These are phyloP conservation scores for Athalia rosae DNA, from an alignment of 2,888 invertebrate genomes.

Conservation along the genomic window DNA sequence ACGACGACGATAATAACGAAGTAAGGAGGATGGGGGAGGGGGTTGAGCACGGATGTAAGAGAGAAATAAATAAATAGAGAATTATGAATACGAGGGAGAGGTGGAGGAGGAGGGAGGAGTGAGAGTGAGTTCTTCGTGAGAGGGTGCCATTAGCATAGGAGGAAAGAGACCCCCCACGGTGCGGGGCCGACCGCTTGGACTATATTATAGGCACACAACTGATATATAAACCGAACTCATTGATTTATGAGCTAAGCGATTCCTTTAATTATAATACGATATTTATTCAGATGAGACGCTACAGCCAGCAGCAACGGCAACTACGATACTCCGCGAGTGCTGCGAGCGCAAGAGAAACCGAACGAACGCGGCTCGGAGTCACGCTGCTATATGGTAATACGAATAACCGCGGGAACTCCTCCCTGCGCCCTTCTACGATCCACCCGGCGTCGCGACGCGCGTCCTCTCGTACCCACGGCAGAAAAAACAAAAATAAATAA, in stretches of 20 bases:
- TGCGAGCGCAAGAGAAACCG: constrained; percentile 51
- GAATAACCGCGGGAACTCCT: constrained; percentile 35
- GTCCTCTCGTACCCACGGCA: no score
- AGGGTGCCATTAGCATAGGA: constrained; percentile 72
- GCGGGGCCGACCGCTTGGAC: constrained; percentile 61
- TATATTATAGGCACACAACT: constrained; percentile 65
- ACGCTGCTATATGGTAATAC: constrained; percentile 72
- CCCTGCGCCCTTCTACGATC: constrained; percentile 47
- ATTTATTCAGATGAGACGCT: constrained; percentile 71
- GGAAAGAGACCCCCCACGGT: constrained; percentile 67
- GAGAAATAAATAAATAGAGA: neutral
- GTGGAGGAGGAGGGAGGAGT: constrained; percentile 20
- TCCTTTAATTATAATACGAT: constrained; percentile 74
- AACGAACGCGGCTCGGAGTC: constrained; percentile 61
- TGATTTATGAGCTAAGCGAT: constrained; percentile 72
- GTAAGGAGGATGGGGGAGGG: no score
- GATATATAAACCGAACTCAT: constrained; percentile 72
- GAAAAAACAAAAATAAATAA: no score
- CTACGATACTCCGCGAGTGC: constrained; percentile 58
- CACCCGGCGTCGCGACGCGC: neutral
- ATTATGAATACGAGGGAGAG: neutral
- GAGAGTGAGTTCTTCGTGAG: constrained; percentile 64
- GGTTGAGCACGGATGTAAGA: neutral
- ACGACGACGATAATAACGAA: neutral
- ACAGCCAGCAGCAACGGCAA: no score